Conservation (phyloP, 1,140 invertebrate species). For the Zaprionus inermis region DNA sequence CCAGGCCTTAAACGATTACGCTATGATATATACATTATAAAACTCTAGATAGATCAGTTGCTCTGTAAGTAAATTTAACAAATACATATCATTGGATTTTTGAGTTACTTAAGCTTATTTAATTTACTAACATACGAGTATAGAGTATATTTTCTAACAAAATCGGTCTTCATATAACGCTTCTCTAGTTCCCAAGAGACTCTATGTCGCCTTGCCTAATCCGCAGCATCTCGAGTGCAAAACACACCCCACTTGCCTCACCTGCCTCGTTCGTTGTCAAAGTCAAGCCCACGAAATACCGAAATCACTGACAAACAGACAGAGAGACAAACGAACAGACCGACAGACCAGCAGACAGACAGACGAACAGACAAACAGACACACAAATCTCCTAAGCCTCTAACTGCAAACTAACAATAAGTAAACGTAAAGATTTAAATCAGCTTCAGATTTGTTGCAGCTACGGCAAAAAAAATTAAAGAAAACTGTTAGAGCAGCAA, state of each 20-base stretch:
- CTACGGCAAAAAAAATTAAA: conserved; percentile 27
- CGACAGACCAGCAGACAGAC: conserved; percentile 22
- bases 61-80: too few species aligned
- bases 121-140: too few species aligned
- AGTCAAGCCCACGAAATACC: conserved; percentile 54
- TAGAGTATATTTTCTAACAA: too few species aligned
- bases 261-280: conserved; percentile 47
- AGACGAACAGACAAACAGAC: conserved; percentile 20
- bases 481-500: conserved; percentile 19
- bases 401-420: conserved; percentile 73
- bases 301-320: conserved; percentile 20
- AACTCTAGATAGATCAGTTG: too few species aligned
- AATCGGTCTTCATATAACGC: too few species aligned
- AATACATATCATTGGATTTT: too few species aligned
- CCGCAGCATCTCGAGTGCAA: background rate
- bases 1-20: background rate
- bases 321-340: conserved; percentile 21
- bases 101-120: too few species aligned
- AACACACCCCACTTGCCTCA: conserved; percentile 33
- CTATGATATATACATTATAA: background rate
- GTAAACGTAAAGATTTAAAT: conserved; percentile 76
- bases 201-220: conserved; percentile 15
- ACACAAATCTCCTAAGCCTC: conserved; percentile 54
- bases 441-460: conserved; percentile 69
- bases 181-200: conserved; percentile 17